Evolutionary conservation across 1,140 invertebrate species (phyloP).

Genomic region (Hydropsyche tenuis): DNA sequence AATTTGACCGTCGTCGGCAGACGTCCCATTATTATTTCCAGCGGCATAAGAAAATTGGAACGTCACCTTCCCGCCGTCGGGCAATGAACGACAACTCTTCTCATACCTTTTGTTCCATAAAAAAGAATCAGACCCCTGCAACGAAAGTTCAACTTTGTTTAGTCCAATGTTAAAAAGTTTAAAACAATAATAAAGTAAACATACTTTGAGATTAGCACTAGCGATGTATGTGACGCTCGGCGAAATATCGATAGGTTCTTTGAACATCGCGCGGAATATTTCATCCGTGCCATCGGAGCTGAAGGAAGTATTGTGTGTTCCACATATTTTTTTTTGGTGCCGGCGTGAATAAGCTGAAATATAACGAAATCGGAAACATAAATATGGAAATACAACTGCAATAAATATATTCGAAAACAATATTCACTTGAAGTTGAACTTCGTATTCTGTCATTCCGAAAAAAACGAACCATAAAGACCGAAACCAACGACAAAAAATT

Average conservation of each 20-base stretch:
- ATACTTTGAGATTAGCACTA: slow-evolving; percentile 81
- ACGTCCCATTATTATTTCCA: slow-evolving; percentile 90
- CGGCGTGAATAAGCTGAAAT: slow-evolving; percentile 73
- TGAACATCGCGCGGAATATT: slow-evolving; percentile 88
- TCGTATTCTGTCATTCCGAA: slow-evolving; percentile 83
- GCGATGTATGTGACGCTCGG: slow-evolving; percentile 85
- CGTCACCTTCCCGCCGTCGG: slow-evolving; percentile 76
- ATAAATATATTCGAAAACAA: neutral
- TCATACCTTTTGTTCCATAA: slow-evolving; percentile 84
- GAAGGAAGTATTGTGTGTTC: slow-evolving; percentile 79
- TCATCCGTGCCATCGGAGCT: slow-evolving; percentile 82
- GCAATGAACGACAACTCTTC: slow-evolving; percentile 79
- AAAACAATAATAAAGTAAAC: neutral
- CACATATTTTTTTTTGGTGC: slow-evolving; percentile 78
- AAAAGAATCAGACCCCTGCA: slow-evolving; percentile 86
- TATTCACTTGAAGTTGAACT: slow-evolving; percentile 71
- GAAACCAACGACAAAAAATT: slow-evolving; percentile 88
- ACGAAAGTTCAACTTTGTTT: slow-evolving; percentile 39
- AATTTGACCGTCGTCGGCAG: slow-evolving; percentile 90
- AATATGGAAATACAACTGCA: no score
- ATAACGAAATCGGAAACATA: neutral
- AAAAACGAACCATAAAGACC: slow-evolving; percentile 88
- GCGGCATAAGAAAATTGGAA: slow-evolving; percentile 88
- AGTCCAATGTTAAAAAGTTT: neutral
- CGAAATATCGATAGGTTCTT: slow-evolving; percentile 84